Evolutionary conservation across 1,140 invertebrate genomes (phyloP).

Genomic region (Aricia agestis): DNA sequence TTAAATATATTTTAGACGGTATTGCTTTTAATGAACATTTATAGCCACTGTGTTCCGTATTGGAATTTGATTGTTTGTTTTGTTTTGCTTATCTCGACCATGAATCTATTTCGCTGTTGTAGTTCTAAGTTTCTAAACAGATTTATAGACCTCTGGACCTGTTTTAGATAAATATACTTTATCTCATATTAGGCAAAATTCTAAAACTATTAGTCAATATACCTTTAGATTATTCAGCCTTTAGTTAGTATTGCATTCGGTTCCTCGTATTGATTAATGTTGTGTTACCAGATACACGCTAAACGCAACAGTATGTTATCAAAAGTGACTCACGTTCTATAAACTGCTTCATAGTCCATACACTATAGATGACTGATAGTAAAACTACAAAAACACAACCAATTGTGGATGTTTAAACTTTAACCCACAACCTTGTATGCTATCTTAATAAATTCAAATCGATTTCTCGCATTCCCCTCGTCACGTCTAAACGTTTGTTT

Average conservation of each 20-base stretch:
- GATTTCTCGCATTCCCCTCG: neutral
- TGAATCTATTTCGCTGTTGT: neutral
- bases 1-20: too few species aligned
- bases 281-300: neutral
- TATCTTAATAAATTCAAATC: constrained; percentile 6
- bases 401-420: neutral
- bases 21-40: neutral
- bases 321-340: neutral
- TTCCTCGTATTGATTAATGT: neutral
- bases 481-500: neutral
- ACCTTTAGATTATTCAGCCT: neutral
- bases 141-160: neutral
- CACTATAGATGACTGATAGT: neutral
- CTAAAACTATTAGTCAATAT: too few species aligned
- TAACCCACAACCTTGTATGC: neutral
- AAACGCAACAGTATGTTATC: neutral
- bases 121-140: neutral
- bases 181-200: neutral
- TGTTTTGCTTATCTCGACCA: neutral
- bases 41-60: neutral
- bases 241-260: neutral
- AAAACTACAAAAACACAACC: neutral
- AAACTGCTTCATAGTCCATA: neutral
- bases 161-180: neutral
- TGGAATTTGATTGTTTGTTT: neutral